Evolutionary conservation across 2,113 vertebrate genomes (phyloP), one percentile per base, ranked within the genome.

Genomic region (Epinephelus cyanopodus): DNA sequence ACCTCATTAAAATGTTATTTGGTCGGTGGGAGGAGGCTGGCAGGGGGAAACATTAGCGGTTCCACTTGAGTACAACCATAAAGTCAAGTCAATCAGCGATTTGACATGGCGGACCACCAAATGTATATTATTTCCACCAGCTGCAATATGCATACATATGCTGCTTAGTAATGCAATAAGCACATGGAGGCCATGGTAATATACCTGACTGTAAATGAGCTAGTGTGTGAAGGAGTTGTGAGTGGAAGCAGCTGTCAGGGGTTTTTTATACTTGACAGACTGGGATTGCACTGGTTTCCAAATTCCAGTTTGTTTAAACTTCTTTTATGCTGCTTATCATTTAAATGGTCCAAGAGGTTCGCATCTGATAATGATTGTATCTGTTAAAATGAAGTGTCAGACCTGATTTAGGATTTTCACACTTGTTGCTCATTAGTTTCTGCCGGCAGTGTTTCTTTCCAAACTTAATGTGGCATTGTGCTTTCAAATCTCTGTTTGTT

Each of bases 1-100:
- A 89, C 79, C 84, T 92, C 90, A 87, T 95, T 93, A 95, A 92
- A 92, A 81, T 84, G 82, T 81, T 90, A 92, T 94, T 93, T 90
- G 76, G 80, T 72, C 27, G 79, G 62, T 61, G 56, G 82, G 80
- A 69, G 73, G 63, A 60, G 69, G 72, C 52, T 71, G 66, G 47
- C 74, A 57, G 77, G 39, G 74, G 50, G 84, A 84, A 73, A 79
- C 90, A 87, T 83, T 78, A 90, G 85, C 29, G 75, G 89, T 90
- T 93, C 74, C 82, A 84, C 86, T 88, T 90, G 63, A 87, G 84
- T 79, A 74, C 75, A 90, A 75, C 77, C 83, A 86, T 87, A 83
- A 90, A 90, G 79, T 79, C 61, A 72, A 91, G 90, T 90, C 85
- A 87, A 89, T 93, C 83, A 90, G 90, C 53, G 50, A 61, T 88